A percentile compares a stretch with the other conserved stretches of the same genome.
These are phyloP conservation scores for Spodoptera frugiperda DNA, from an alignment of 1,140 invertebrate species.

Conservation along the genomic window DNA sequence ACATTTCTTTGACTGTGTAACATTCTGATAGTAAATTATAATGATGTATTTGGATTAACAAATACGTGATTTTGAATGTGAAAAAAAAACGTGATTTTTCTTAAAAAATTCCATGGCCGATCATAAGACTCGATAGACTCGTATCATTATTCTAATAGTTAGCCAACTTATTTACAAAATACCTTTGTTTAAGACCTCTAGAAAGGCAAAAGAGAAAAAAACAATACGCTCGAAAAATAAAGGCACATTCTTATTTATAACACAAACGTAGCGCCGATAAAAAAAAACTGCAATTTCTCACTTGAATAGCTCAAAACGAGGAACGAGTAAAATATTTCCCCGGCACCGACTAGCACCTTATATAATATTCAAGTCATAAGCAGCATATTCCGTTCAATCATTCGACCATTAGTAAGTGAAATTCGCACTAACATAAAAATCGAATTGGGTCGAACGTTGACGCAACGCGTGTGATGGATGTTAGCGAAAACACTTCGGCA, in stretches of 20 bases:
- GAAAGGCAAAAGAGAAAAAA: no score
- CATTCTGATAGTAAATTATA: no score
- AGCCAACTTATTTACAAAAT: background rate
- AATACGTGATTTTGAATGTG: no score
- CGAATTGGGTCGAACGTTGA: conserved; percentile 35
- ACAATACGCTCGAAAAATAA: no score
- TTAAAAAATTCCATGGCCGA: no score
- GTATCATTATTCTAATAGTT: no score
- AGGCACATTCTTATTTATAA: no score
- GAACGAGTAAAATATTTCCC: conserved; percentile 15
- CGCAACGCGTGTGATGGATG: conserved; percentile 38
- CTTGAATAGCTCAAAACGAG: background rate
- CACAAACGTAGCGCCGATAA: no score
- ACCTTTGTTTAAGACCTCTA: background rate
- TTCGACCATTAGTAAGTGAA: conserved; percentile 39
- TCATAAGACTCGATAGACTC: no score
- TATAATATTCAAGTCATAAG: conserved; percentile 40
- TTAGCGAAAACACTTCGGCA: conserved; percentile 16
- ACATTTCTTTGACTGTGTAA: no score
- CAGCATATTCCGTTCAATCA: conserved; percentile 33
- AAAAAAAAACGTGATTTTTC: no score
- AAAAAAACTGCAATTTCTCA: conserved; percentile 7
- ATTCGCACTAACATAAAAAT: conserved; percentile 43
- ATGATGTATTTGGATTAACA: no score
- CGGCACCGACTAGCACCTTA: background rate